Conservation (phyloP, 1,140 invertebrate genomes). For the Drosophila cardini region DNA sequence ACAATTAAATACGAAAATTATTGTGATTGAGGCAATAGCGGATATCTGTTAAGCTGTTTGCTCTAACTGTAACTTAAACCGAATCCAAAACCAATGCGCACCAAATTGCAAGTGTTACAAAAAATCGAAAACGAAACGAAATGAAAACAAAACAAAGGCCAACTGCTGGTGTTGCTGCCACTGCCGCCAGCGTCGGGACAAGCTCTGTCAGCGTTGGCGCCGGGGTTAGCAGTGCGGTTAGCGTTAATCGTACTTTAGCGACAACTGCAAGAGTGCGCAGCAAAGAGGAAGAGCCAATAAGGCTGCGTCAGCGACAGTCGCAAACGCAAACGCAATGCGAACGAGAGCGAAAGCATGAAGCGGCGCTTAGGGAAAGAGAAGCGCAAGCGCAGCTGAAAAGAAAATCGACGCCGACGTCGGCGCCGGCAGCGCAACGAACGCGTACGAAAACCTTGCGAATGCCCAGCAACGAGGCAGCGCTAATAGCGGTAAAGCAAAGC, state of each 20-base stretch:
- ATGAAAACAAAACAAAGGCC: slow-evolving; percentile 52
- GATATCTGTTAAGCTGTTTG: neutral
- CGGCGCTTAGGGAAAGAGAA: slow-evolving; percentile 48
- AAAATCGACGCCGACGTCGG: neutral
- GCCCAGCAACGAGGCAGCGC: neutral
- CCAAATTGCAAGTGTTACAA: slow-evolving; percentile 41
- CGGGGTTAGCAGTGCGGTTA: neutral
- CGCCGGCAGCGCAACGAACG: neutral
- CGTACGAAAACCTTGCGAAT: neutral
- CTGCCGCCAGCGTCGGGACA: neutral
- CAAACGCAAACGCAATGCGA: slow-evolving; percentile 42
- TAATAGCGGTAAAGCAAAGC: neutral
- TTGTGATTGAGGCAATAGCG: slow-evolving; percentile 25
- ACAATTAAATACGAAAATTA: slow-evolving; percentile 33
- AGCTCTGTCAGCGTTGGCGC: neutral
- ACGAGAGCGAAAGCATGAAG: slow-evolving; percentile 54
- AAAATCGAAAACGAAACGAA: slow-evolving; percentile 25
- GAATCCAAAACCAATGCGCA: slow-evolving; percentile 31
- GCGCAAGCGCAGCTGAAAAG: slow-evolving; percentile 40
- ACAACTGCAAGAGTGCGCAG: slow-evolving; percentile 7
- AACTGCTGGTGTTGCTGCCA: slow-evolving; percentile 14
- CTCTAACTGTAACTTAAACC: slow-evolving; percentile 8
- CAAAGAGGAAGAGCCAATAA: slow-evolving; percentile 29
- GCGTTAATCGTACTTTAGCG: neutral
- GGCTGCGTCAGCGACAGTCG: slow-evolving; percentile 6